Base-by-base conservation (phyloP, 2,888 invertebrate species). In the Seladonia tumulorum region DNA sequence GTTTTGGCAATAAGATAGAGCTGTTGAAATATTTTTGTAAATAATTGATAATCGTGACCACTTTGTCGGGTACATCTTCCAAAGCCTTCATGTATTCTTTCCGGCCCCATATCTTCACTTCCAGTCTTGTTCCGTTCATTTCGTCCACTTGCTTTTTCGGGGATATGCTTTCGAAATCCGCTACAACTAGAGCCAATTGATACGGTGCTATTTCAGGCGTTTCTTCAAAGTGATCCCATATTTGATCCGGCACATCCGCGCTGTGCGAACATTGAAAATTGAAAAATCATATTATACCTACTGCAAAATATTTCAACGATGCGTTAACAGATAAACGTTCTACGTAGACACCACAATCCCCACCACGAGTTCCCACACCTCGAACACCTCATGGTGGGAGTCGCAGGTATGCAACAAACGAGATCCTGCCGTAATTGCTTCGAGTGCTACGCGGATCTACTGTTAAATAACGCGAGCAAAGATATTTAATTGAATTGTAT, bases 201-300 rank as follows among this genome's bases (percentile, higher is more conserved):
- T 97, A 97, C 0, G 98, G 97, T 1, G 98, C 97, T 96, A 98
- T 97, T 3, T 97, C 96, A 0, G 97, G 97, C 0, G 98, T 97
- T 86, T 95, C 96, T 92, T 96, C 96, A 91, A 98, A 98, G 91
- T 96, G 96, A 90, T 97, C 97, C 95, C 97, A 96, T 0, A 97
- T 96, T 92, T 96, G 95, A 89, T 96, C 18, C 7, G 75, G 25
- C 12, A 70, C 96, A 35, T 95, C 96, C 57, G 95, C 94, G 79
- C 97, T 96, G 25, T 10, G 0, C 0, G 42, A 77, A 7, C 22
- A 35, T 35, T 35, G 35, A 35, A 42, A 42, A 42, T 42, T 8
- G 4, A 42, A 42, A 42, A 42, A 42, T 8, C 42, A 42, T 42
- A 42, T 42, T 42, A 42, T 42, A 0, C 8, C 42, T 8, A 42